Percentiles rank a stretch among this genome's conserved stretches.
These are phyloP conservation scores for Myiozetetes cayanensis DNA, from an alignment of 2,113 vertebrate species.

Conservation along the genomic window DNA sequence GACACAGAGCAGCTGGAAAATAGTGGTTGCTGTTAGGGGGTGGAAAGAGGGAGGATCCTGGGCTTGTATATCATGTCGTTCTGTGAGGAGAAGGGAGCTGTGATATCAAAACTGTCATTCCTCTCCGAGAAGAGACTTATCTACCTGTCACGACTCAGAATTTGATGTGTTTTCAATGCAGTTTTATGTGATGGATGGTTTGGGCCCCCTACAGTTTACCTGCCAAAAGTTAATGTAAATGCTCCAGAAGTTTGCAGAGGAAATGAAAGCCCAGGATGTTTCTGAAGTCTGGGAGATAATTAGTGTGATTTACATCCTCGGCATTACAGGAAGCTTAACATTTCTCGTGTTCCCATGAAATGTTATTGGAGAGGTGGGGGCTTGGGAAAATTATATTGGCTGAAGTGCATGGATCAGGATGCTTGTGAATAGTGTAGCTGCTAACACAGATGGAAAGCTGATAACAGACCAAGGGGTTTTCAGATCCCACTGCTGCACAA, in stretches of 20 bases:
- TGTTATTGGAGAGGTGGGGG: neutral
- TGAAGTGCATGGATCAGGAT: constrained; percentile 24
- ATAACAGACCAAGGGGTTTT: constrained; percentile 30
- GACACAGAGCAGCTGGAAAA: accelerated
- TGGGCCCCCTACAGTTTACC: constrained; percentile 36
- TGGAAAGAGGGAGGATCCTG: neutral
- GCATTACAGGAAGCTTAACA: constrained; percentile 49
- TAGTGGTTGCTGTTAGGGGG: neutral
- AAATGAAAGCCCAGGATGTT: constrained; percentile 67
- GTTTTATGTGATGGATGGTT: constrained; percentile 41
- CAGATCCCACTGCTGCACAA: constrained; percentile 11
- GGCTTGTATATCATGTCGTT: neutral
- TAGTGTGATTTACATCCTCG: constrained; percentile 71
- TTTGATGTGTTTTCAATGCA: constrained; percentile 52
- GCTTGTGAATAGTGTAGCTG: neutral
- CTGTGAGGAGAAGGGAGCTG: neutral
- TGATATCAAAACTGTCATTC: neutral
- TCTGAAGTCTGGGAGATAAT: constrained; percentile 62
- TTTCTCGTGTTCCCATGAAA: constrained; percentile 51
- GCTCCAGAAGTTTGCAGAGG: constrained; percentile 43
- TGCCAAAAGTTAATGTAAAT: constrained; percentile 61
- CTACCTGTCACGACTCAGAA: constrained; percentile 13
- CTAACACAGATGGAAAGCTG: constrained; percentile 52
- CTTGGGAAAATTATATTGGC: constrained; percentile 38
- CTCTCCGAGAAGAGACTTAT: neutral